phyloP scores from a whole-genome alignment of 2,113 vertebrate genomes.

The Spilogale gracilis region DNA sequence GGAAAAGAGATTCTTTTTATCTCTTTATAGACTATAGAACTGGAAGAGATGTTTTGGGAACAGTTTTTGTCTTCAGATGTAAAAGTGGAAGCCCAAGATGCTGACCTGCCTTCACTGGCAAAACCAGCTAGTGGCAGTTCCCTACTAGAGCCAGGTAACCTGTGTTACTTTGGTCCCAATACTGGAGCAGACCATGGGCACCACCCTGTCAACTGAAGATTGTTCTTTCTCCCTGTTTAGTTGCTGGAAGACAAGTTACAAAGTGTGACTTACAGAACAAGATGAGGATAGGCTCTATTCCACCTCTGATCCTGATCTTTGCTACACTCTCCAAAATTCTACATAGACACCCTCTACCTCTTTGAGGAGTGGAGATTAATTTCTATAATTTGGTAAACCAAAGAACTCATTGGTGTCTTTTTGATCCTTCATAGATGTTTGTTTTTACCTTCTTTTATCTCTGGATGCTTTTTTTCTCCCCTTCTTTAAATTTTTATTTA shows the following conservation, averaged over 20 bases:
- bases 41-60: neutral
- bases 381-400: neutral
- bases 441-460: neutral
- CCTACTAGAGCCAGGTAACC: neutral
- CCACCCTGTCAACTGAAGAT: no score
- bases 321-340: neutral
- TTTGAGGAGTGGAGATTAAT: neutral
- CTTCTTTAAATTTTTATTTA: neutral
- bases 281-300: neutral
- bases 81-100: neutral
- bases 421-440: neutral
- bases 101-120: neutral
- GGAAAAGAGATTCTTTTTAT: neutral
- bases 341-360: neutral
- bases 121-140: neutral
- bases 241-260: neutral
- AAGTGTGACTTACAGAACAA: neutral
- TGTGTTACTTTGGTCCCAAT: neutral
- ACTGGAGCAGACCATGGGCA: neutral
- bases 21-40: neutral
- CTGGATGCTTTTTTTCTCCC: neutral
- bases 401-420: neutral
- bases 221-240: no score
- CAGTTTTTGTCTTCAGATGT: neutral
- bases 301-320: neutral